phyloP scores from a whole-genome alignment of 2,797 vertebrate species.

The Hypotaenidia philippensis region DNA sequence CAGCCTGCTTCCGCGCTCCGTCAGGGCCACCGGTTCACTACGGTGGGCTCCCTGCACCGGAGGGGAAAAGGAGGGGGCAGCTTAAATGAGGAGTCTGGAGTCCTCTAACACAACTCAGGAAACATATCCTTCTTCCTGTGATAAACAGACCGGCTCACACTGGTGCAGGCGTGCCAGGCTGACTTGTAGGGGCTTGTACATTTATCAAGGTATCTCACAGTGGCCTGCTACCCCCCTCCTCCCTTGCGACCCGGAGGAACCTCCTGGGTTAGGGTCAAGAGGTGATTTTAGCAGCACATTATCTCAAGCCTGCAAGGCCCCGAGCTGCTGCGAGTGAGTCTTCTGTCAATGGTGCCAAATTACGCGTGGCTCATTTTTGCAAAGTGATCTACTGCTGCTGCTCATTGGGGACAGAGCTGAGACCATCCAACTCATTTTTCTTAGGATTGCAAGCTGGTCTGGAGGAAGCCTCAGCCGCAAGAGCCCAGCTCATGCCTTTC shows the following conservation, averaged over 20 bases:
- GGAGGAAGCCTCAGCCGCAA: conserved; percentile 61
- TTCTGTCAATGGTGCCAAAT: conserved; percentile 76
- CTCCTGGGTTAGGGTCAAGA: conserved; percentile 69
- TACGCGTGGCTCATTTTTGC: conserved; percentile 71
- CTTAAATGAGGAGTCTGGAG: conserved; percentile 24
- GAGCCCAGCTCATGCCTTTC: conserved; percentile 42
- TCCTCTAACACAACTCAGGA: conserved; percentile 14
- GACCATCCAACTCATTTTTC: conserved; percentile 75
- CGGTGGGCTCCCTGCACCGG: background rate
- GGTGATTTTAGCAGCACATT: conserved; percentile 65
- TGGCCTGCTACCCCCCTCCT: conserved; percentile 2
- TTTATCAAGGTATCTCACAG: conserved; percentile 51
- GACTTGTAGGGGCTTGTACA: background rate
- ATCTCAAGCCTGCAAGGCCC: conserved; percentile 59
- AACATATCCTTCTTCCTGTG: conserved; percentile 22
- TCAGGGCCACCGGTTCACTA: conserved; percentile 21
- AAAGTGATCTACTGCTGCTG: conserved; percentile 74
- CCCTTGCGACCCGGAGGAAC: conserved; percentile 51
- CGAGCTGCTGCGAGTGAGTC: conserved; percentile 46
- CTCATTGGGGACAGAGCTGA: conserved; percentile 64
- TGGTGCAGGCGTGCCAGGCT: background rate
- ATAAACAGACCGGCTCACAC: conserved; percentile 13
- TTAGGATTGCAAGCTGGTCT: conserved; percentile 55
- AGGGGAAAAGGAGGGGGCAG: background rate
- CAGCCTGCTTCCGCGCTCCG: background rate